phyloP scores from a whole-genome alignment of 2,113 vertebrate species.

The Platysteira castanea region DNA sequence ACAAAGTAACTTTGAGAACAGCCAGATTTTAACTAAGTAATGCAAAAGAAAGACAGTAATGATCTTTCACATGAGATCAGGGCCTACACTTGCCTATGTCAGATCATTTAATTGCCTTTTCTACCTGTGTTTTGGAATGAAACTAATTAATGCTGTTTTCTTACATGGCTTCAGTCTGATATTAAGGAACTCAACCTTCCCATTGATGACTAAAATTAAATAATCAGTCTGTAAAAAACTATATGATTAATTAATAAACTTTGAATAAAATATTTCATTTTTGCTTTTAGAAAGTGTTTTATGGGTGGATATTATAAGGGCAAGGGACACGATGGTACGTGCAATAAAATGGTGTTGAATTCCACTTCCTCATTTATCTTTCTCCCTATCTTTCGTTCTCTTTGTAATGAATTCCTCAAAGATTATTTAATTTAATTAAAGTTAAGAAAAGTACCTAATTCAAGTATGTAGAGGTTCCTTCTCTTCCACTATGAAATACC shows the following conservation, averaged over 20 bases:
- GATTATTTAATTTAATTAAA: conserved; percentile 67
- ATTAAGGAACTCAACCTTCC: conserved; percentile 58
- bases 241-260: conserved; percentile 75
- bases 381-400: conserved; percentile 33
- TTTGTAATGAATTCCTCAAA: conserved; percentile 62
- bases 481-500: not conserved
- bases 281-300: conserved; percentile 52
- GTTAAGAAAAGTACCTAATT: conserved; percentile 51
- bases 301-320: conserved; percentile 46
- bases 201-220: conserved; percentile 59
- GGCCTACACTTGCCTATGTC: not conserved
- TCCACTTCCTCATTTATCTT: conserved; percentile 53
- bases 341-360: conserved; percentile 67
- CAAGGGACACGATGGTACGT: not conserved
- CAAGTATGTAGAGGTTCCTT: conserved; percentile 5
- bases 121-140: not conserved
- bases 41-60: not conserved
- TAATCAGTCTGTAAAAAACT: conserved; percentile 64
- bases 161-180: conserved; percentile 53
- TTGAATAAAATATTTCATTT: conserved; percentile 65
- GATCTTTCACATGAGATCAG: conserved; percentile 16
- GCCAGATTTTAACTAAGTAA: not conserved
- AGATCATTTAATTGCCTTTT: conserved; percentile 52
- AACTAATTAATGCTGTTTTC: conserved; percentile 57
- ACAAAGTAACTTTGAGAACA: not conserved